These are phyloP conservation scores for Melanotus villosus DNA, from an alignment of 2,888 invertebrate species.

Conservation along the genomic window DNA sequence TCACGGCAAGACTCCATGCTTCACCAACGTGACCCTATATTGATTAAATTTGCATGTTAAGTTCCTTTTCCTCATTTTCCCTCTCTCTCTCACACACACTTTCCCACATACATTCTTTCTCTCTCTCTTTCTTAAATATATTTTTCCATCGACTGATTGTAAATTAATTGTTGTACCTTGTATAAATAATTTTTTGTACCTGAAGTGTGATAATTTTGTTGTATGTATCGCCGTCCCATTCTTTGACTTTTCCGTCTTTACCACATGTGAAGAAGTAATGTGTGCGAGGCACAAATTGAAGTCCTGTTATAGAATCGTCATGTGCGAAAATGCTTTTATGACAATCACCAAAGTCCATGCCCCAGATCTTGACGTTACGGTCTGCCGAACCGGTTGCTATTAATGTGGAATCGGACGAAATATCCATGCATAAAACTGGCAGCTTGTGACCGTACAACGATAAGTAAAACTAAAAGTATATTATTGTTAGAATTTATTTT, in stretches of 20 bases:
- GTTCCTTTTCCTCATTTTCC: no score
- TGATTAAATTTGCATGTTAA: slow-evolving; percentile 10
- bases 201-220: slow-evolving; percentile 90
- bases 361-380: slow-evolving; percentile 97
- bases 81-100: no score
- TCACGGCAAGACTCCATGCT: slow-evolving; percentile 82
- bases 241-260: slow-evolving; percentile 94
- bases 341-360: slow-evolving; percentile 98
- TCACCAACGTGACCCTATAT: slow-evolving; percentile 87
- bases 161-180: no score
- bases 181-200: no score
- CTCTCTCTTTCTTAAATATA: no score
- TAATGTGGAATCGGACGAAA: slow-evolving; percentile 88
- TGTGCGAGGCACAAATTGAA: slow-evolving; percentile 91
- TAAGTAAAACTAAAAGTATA: slow-evolving; percentile 87
- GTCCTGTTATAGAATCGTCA: slow-evolving; percentile 92
- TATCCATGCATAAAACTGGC: slow-evolving; percentile 94
- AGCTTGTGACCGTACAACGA: slow-evolving; percentile 97
- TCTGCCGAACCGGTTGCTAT: slow-evolving; percentile 97
- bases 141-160: no score
- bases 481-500: no score
- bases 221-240: slow-evolving; percentile 97
- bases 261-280: slow-evolving; percentile 95
- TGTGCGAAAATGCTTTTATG: slow-evolving; percentile 96
- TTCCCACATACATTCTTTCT: no score